phyloP scores from a whole-genome alignment of 1,140 invertebrate genomes.

The Lepidurus apus region DNA sequence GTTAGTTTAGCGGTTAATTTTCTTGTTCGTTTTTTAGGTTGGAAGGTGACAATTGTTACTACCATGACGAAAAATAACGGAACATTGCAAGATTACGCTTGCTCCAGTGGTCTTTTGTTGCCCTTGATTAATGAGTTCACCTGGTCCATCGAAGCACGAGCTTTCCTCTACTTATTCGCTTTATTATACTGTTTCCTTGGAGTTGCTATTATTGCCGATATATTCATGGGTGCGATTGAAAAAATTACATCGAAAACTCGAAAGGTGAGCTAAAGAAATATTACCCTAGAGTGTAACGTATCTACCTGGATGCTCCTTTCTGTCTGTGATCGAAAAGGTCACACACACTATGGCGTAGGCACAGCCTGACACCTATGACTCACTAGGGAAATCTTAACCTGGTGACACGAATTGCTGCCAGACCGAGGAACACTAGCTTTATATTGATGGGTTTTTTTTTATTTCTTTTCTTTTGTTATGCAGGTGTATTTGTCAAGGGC shows the following conservation, averaged over 20 bases:
- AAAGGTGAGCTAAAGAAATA: conserved; percentile 43
- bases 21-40: neutral
- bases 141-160: conserved; percentile 45
- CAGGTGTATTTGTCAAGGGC: conserved; percentile 33
- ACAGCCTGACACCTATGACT: neutral
- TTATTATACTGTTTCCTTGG: conserved; percentile 55
- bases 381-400: neutral
- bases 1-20: neutral
- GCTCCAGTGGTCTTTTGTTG: conserved; percentile 48
- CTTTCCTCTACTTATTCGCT: conserved; percentile 50
- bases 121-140: conserved; percentile 52
- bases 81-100: conserved; percentile 40
- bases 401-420: neutral
- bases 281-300: neutral
- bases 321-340: neutral
- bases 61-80: conserved; percentile 38
- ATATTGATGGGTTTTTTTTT: neutral
- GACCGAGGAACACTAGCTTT: neutral
- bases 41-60: neutral
- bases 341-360: neutral
- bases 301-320: neutral
- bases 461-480: neutral
- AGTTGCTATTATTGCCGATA: conserved; percentile 58
- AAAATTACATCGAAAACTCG: conserved; percentile 59
- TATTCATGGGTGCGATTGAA: conserved; percentile 61